These are phyloP conservation scores for Streptopelia turtur DNA, from an alignment of 2,797 vertebrate genomes.

Conservation along the genomic window DNA sequence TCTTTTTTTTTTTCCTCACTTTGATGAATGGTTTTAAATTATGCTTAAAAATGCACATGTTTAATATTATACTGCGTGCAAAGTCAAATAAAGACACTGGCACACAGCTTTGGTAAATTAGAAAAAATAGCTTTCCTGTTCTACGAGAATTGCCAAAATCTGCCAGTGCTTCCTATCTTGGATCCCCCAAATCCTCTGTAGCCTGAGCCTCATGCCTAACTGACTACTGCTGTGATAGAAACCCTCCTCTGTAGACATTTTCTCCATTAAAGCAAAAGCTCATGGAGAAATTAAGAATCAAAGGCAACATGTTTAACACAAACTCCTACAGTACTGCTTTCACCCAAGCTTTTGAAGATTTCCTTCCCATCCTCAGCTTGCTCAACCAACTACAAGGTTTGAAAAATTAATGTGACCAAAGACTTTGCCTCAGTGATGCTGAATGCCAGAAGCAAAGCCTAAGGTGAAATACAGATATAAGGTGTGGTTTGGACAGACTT, in stretches of 20 bases:
- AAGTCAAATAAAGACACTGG: background rate
- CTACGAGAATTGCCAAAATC: background rate
- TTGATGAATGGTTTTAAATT: background rate
- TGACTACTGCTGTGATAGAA: background rate
- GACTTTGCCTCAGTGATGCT: background rate
- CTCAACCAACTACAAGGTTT: slow-evolving; percentile 17
- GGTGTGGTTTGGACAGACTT: background rate
- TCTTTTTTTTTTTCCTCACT: background rate
- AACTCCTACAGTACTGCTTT: background rate
- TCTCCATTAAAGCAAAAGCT: background rate
- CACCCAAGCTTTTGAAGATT: slow-evolving; percentile 41
- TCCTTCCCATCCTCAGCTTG: background rate
- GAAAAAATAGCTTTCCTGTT: background rate
- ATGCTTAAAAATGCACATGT: background rate
- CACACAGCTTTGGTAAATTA: background rate
- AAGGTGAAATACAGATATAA: slow-evolving; percentile 21
- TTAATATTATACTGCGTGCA: background rate
- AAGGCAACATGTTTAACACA: background rate
- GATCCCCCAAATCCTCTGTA: background rate
- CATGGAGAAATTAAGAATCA: background rate
- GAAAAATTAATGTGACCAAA: slow-evolving; percentile 52
- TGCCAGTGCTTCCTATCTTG: background rate
- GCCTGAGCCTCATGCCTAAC: background rate
- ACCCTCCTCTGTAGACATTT: background rate
- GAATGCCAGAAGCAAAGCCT: slow-evolving; percentile 52